Percentiles rank a stretch among this genome's conserved stretches.
Conservation (phyloP, 1,140 invertebrate genomes). For the Chionoecetes opilio region DNA sequence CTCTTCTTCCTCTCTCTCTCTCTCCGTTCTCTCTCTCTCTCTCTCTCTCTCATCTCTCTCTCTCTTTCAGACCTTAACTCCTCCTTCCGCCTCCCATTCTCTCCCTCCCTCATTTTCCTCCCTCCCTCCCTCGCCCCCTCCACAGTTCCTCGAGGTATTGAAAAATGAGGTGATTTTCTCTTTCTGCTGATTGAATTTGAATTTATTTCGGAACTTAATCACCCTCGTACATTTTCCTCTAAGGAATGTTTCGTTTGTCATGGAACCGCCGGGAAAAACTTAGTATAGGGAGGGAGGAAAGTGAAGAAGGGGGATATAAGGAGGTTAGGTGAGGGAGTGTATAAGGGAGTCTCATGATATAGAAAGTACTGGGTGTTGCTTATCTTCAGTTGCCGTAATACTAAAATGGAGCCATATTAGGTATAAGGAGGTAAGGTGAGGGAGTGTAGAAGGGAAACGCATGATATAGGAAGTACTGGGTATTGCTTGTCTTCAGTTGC, state of each 20-base stretch:
- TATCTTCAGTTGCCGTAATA: neutral
- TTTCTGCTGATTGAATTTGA: conserved; percentile 76
- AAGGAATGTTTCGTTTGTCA: conserved; percentile 57
- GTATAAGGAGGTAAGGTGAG: neutral
- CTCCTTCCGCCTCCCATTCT: neutral
- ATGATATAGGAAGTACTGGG: neutral
- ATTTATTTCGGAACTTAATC: conserved; percentile 75
- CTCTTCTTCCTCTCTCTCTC: neutral
- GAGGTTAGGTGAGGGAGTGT: neutral
- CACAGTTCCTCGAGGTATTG: conserved; percentile 60
- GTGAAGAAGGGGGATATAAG: neutral
- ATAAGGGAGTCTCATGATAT: neutral
- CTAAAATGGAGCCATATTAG: too few relatives aligned
- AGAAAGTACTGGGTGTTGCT: neutral
- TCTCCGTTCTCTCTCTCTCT: neutral
- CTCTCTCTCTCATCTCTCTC: neutral
- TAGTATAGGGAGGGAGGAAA: neutral
- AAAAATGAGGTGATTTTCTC: conserved; percentile 74
- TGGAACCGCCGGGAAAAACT: neutral
- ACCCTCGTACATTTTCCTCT: conserved; percentile 62
- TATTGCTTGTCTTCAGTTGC: neutral
- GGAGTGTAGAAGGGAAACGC: neutral
- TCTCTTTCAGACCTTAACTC: neutral
- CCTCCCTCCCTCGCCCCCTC: neutral
- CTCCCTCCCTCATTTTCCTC: neutral